These are phyloP conservation scores for Latrodectus hesperus DNA, from an alignment of 2,888 invertebrate genomes.

Conservation along the genomic window DNA sequence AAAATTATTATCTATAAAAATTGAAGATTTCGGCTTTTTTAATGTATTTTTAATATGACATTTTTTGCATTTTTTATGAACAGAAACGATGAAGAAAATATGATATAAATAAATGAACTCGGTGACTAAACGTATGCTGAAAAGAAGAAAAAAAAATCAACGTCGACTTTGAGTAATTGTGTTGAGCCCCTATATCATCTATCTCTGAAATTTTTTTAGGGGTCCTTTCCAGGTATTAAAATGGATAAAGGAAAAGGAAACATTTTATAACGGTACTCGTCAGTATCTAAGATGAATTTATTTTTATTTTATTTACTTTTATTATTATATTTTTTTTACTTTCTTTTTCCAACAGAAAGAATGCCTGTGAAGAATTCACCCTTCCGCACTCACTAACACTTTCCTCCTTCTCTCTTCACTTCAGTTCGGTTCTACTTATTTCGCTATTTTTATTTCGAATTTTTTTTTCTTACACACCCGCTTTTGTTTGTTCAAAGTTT, in stretches of 20 bases:
- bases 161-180: slow-evolving; percentile 9
- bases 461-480: not conserved
- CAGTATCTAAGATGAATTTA: not conserved
- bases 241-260: slow-evolving; percentile 6
- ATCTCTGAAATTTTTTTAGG: not conserved
- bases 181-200: not conserved
- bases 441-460: slow-evolving; percentile 47
- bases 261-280: slow-evolving; percentile 18
- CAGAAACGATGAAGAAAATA: not conserved
- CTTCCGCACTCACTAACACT: slow-evolving; percentile 5
- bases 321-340: not conserved
- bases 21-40: not conserved
- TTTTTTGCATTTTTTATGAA: not conserved
- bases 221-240: slow-evolving; percentile 25
- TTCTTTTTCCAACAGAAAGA: not conserved
- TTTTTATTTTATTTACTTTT: not conserved
- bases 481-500: slow-evolving; percentile 50
- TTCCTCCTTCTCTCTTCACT: slow-evolving; percentile 27
- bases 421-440: slow-evolving; percentile 33
- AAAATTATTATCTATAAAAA: not conserved
- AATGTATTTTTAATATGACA: not conserved
- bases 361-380: slow-evolving; percentile 16
- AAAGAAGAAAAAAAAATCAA: not conserved
- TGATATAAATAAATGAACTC: slow-evolving; percentile 32
- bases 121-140: not conserved